Base-by-base conservation (phyloP, 2,888 invertebrate genomes). In the Rhorus exstirpatorius region DNA sequence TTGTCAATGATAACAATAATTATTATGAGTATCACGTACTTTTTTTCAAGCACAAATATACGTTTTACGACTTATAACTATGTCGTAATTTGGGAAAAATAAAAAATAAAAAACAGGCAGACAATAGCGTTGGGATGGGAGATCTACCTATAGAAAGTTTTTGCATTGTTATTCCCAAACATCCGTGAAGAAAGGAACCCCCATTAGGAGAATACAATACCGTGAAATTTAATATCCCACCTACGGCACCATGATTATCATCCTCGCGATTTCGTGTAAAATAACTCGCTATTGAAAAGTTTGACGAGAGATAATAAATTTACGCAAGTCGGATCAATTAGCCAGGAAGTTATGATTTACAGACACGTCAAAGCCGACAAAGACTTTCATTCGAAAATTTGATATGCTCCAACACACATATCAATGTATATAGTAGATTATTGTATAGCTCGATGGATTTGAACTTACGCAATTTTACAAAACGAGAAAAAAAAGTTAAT, bases 221-320 rank as follows among this genome's bases (percentile, higher is more conserved):
- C 38, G 17, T 51, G 58, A 14, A 61, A 79, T 67, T 60, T 38
- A 35, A 70, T 61, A 51, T 41, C 3, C 10, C 26, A 41, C 41
- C 46, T 46, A 46, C 14, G n/a, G 6, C 49, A 38, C 12, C n/a
- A 46, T 35, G 26, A 67, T 58, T 55, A 55, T 14, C 3, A 53
- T 44, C 60, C 8, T 75, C 38, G 44, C 17, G 53, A 65, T 21
- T 31, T 6, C 6, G 24, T 21, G 24, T 60, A 49, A 41, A 49
- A 74, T 44, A 17, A 24, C 17, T 24, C 12, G 17, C 8, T 19
- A n/a, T 8, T 8, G n/a, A 12, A 21, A 31, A 49, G 6, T 51
- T 38, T 24, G 0, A 44, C n/a, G n/a, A 8, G 10, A 49, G 31
- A 61, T 35, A 1, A 49, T 67, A 49, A 72, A 51, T 61, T 24